Conservation (phyloP, 30 jellyfish, hydroid and myxozoan genomes). For the Hydractinia echinata region DNA sequence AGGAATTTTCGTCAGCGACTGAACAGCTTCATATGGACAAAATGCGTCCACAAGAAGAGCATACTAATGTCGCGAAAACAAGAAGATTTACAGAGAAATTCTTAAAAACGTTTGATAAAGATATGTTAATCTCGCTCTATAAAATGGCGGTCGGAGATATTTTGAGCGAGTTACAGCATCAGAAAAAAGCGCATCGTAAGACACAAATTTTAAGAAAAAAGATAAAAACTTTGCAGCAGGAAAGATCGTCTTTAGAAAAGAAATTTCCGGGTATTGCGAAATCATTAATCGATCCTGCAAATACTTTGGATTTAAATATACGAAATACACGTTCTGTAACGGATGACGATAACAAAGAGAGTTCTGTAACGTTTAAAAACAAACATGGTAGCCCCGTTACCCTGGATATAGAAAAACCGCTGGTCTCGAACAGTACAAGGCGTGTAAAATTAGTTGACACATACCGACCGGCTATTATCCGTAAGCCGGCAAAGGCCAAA, state of each 20-base stretch:
- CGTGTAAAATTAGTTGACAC: slow-evolving; percentile 40
- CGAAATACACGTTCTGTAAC: not conserved
- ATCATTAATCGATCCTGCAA: slow-evolving; percentile 30
- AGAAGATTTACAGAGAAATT: slow-evolving; percentile 48
- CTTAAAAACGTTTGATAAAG: slow-evolving; percentile 83
- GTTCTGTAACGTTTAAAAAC: slow-evolving; percentile 4
- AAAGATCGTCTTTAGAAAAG: slow-evolving; percentile 53
- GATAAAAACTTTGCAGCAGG: slow-evolving; percentile 47
- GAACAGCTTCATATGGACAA: not conserved
- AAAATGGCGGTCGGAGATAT: slow-evolving; percentile 85
- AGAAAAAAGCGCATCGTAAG: slow-evolving; percentile 7
- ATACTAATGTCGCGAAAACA: slow-evolving; percentile 1
- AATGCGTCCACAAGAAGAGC: not conserved
- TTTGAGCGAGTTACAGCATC: slow-evolving; percentile 66
- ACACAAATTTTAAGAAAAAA: slow-evolving; percentile 46
- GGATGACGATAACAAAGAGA: not conserved
- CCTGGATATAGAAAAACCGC: slow-evolving; percentile 1
- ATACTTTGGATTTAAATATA: not conserved
- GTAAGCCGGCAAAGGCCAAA: not conserved
- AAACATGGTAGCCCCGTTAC: not conserved
- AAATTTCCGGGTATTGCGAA: slow-evolving; percentile 80
- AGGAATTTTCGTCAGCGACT: not conserved
- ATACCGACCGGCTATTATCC: slow-evolving; percentile 20
- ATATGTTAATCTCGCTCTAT: slow-evolving; percentile 90
- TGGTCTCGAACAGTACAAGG: slow-evolving; percentile 26